Evolutionary conservation across 2,888 invertebrate species (phyloP), one percentile per base, ranked within the genome.

Genomic region (Cheilosia variabilis): DNA sequence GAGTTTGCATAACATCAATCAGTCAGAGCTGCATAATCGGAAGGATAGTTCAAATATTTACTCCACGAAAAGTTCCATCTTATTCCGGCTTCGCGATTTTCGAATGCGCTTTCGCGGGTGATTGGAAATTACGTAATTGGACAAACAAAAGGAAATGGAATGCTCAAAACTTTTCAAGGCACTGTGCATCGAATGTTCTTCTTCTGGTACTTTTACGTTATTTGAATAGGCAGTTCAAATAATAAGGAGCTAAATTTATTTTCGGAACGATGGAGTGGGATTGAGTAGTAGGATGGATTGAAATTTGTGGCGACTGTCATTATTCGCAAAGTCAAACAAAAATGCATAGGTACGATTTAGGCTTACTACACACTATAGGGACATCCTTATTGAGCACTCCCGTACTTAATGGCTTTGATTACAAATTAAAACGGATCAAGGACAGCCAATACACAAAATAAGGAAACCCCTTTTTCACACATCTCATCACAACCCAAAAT

Each of bases 111-210:
- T 52, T n/a, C 10, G 27, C 47, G 15, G 31, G n/a, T 43, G 66
- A 76, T 43, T 52, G 65, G 6, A 37, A 27, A 58, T 55, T 66
- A 71, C 58, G 58, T 71, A 58, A 50, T 57, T 58, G 37, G 4
- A 41, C 66, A 66, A 50, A 66, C 57, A 76, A 66, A 58, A 57
- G 52, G 24, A 37, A 27, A 37, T 34, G 53, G 13, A 43, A 22
- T 63, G 13, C 34, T 15, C 22, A 31, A 63, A 71, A 71, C 22
- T 47, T 71, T 58, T 9, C 41, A 62, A 63, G 17, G 15, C 45
- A 55, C 55, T 1, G 10, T 19, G 3, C 50, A n/a, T 24, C 19
- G 15, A 27, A 15, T 24, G 3, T 24, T 53, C 5, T 31, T 13
- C 17, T 52, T 37, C 6, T 17, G n/a, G 60, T 17, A 45, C 15